These are phyloP conservation scores for Idaea aversata DNA, from an alignment of 2,888 invertebrate species.

Conservation along the genomic window DNA sequence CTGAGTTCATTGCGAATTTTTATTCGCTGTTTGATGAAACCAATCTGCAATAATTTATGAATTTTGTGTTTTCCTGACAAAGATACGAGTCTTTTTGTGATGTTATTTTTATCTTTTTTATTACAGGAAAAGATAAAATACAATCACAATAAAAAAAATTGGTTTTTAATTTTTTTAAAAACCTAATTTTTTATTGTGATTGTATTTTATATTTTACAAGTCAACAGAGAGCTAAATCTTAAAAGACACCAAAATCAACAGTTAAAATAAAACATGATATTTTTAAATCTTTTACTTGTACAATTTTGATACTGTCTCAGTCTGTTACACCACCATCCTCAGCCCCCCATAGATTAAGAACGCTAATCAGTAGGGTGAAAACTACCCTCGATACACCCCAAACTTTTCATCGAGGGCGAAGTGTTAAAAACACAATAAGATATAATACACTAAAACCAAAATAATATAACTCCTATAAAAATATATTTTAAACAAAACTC, in stretches of 20 bases:
- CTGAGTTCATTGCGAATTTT: too few relatives aligned
- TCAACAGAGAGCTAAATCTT: not conserved
- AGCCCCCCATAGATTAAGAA: slow-evolving; percentile 73
- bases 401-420: slow-evolving; percentile 58
- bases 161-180: too few relatives aligned
- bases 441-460: slow-evolving; percentile 50
- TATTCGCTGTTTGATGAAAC: too few relatives aligned
- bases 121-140: too few relatives aligned
- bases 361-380: slow-evolving; percentile 78
- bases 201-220: too few relatives aligned
- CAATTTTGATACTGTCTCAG: slow-evolving; percentile 10
- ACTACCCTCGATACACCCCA: slow-evolving; percentile 60
- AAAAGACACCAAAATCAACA: not conserved
- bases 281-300: not conserved
- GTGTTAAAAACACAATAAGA: slow-evolving; percentile 79
- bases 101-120: too few relatives aligned
- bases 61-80: too few relatives aligned
- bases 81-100: too few relatives aligned
- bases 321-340: slow-evolving; percentile 47
- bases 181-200: too few relatives aligned
- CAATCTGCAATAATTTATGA: too few relatives aligned
- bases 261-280: not conserved
- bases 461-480: slow-evolving; percentile 12
- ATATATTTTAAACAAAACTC: slow-evolving; percentile 20
- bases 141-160: too few relatives aligned